These are phyloP conservation scores for Drosophila obscura DNA, from an alignment of 1,140 invertebrate species.

Conservation along the genomic window DNA sequence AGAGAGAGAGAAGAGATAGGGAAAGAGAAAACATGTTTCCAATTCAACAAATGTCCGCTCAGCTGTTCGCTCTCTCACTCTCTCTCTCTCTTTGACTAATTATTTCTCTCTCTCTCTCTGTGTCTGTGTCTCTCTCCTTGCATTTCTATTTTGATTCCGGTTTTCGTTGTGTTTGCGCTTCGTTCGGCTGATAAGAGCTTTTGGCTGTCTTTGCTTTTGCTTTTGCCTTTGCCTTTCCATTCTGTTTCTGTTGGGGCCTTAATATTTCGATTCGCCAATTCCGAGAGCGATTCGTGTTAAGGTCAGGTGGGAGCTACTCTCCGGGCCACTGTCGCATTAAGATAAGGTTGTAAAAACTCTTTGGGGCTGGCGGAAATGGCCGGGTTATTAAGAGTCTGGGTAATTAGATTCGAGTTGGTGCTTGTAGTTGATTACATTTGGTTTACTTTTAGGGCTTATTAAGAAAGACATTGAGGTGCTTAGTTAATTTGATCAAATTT, in stretches of 20 bases:
- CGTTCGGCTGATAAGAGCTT: conserved; percentile 50
- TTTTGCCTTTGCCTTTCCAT: conserved; percentile 13
- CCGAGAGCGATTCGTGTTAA: conserved; percentile 28
- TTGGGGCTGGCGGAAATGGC: conserved; percentile 47
- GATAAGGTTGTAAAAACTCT: conserved; percentile 8
- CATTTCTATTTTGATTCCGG: conserved; percentile 72
- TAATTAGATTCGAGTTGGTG: conserved; percentile 32
- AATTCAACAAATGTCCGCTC: conserved; percentile 9
- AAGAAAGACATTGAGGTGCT: conserved; percentile 10
- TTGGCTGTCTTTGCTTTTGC: conserved; percentile 14
- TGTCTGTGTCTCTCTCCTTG: conserved; percentile 14
- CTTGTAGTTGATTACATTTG: not conserved
- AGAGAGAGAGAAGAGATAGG: not conserved
- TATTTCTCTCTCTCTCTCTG: conserved; percentile 1
- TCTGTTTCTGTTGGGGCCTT: conserved; percentile 19
- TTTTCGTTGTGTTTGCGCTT: conserved; percentile 58
- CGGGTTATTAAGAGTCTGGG: conserved; percentile 16
- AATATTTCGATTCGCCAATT: conserved; percentile 25
- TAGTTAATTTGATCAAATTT: not conserved
- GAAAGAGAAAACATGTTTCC: conserved; percentile 12
- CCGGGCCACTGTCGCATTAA: not conserved
- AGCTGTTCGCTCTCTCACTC: conserved; percentile 9
- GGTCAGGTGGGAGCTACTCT: conserved; percentile 10
- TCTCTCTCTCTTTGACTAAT: not conserved
- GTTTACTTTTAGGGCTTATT: not conserved